Percentiles rank a stretch among this genome's conserved stretches.
phyloP scores from a whole-genome alignment of 2,888 invertebrate species.

The Caenorhabditis sulstoni region DNA sequence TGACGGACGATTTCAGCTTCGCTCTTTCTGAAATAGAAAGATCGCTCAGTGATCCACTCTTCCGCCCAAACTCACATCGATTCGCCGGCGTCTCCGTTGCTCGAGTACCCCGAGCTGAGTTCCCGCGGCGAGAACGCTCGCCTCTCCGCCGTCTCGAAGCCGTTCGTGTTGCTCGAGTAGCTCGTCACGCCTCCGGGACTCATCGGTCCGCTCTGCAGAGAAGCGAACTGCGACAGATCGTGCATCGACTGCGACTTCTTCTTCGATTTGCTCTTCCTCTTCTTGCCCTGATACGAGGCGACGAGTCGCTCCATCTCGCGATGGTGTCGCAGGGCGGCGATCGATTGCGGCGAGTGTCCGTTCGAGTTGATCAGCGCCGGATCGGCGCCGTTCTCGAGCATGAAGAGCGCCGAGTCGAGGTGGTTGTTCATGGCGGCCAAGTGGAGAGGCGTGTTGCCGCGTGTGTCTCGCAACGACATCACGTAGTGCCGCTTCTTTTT shows the following conservation, averaged over 20 bases:
- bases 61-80: slow-evolving; percentile 57
- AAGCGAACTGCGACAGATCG: slow-evolving; percentile 50
- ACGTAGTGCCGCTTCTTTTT: slow-evolving; percentile 68
- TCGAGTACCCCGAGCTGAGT: slow-evolving; percentile 59
- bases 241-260: slow-evolving; percentile 58
- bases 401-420: slow-evolving; percentile 67
- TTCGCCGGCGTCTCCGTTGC: slow-evolving; percentile 54
- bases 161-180: slow-evolving; percentile 50
- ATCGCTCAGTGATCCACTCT: no score
- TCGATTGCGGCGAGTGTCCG: slow-evolving; percentile 70
- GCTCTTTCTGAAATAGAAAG: slow-evolving; percentile 37
- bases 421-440: slow-evolving; percentile 77
- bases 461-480: slow-evolving; percentile 68
- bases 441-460: slow-evolving; percentile 79
- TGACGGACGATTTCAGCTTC: slow-evolving; percentile 60
- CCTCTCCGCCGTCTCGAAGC: slow-evolving; percentile 28
- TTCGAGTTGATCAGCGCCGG: slow-evolving; percentile 67
- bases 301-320: slow-evolving; percentile 65
- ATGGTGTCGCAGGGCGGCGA: slow-evolving; percentile 68
- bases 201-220: slow-evolving; percentile 45
- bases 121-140: slow-evolving; percentile 53
- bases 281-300: slow-evolving; percentile 51
- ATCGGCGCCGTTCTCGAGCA: slow-evolving; percentile 76
- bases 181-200: slow-evolving; percentile 55
- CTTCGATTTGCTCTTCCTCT: slow-evolving; percentile 51